Evolutionary conservation across 2,113 vertebrate species (phyloP), one percentile per base, ranked within the genome.

Genomic region (Istiophorus platypterus): DNA sequence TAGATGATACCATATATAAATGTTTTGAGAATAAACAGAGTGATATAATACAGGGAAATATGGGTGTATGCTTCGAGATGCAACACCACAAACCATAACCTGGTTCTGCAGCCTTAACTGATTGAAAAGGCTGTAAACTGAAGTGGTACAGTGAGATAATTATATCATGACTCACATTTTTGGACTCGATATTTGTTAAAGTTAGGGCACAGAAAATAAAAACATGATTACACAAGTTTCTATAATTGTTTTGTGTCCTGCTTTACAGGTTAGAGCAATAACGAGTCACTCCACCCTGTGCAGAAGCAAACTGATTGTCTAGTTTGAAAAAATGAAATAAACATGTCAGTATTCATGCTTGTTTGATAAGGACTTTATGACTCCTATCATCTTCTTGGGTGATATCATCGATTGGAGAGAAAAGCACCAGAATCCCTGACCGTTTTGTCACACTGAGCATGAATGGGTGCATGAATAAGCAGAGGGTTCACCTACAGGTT

Each of bases 301-400:
- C 66, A 59, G 52, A 75, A 59, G 42, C 51, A 66, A 70, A 77
- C 26, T 22, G 51, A 88, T 91, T 86, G 85, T 89, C 51, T 47
- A 0, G 47, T 78, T 59, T 86, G 75, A 91, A 86, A 82, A 47
- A 87, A 75, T 42, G 39, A 45, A 81, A 87, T 88, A 91, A 86
- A 90, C 20, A 45, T 89, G 88, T 90, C 90, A 88, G 76, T 66
- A 20, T 63, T 71, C 34, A 7, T 8, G 45, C 56, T 63, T 57
- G n/a, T 83, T 75, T 79, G 49, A 61, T 73, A 22, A 57, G 72
- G 64, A 24, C 39, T 65, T 42, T 13, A 31, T 59, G 69, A 31
- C 65, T 52, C 47, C 72, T 72, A 29, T 85, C 70, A 45, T 6
- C 26, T 72, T 49, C n/a, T 10, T 27, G 65, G 12, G 61, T 27